Conservation (phyloP, 2,797 vertebrate species). For the Parauchenoglanis ngamensis region DNA sequence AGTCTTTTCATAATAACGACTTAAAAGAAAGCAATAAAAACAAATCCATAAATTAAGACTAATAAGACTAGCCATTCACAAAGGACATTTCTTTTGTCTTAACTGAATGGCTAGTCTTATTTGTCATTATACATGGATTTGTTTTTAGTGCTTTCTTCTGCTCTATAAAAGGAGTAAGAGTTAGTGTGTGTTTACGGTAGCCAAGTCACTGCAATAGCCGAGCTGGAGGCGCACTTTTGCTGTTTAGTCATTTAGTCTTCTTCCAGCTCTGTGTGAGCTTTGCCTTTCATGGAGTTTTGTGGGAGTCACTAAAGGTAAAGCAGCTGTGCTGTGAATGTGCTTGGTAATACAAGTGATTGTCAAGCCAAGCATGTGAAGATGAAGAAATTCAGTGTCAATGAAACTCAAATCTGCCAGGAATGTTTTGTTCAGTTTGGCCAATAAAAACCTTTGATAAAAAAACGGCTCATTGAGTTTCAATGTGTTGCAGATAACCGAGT, state of each 20-base stretch:
- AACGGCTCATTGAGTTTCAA: not conserved
- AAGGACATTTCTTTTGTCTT: not conserved
- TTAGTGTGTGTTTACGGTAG: not conserved
- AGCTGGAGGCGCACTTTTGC: not conserved
- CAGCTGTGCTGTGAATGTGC: not conserved
- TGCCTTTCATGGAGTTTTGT: not conserved
- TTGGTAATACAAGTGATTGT: too few relatives aligned
- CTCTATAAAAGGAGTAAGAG: not conserved
- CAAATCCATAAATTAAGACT: not conserved
- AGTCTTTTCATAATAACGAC: not conserved
- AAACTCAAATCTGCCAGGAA: not conserved
- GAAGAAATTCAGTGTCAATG: not conserved
- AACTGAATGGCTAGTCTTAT: not conserved
- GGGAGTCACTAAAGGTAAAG: not conserved
- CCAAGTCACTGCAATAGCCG: too few relatives aligned
- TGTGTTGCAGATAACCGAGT: not conserved
- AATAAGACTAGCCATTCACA: not conserved
- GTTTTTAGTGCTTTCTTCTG: not conserved
- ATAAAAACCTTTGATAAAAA: not conserved
- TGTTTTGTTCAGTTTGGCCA: not conserved
- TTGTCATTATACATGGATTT: not conserved
- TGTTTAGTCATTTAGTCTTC: not conserved
- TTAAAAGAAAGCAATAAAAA: not conserved
- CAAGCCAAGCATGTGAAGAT: not conserved
- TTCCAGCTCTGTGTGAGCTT: not conserved